Conservation (phyloP, 2,113 vertebrate species). For the Eolophus roseicapilla region DNA sequence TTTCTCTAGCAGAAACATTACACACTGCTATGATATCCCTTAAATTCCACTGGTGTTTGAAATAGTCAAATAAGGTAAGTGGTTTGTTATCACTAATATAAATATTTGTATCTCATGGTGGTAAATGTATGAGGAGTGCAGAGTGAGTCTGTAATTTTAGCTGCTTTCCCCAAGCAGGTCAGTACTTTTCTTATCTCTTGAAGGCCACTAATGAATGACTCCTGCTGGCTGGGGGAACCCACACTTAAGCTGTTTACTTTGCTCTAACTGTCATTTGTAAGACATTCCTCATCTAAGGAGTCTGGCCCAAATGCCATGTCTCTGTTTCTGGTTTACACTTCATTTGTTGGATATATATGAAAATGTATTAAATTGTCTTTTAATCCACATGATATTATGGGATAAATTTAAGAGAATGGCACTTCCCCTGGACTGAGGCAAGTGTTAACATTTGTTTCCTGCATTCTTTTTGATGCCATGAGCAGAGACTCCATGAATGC, state of each 20-base stretch:
- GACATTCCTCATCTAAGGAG: neutral
- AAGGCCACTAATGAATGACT: conserved; percentile 1
- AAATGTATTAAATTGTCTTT: neutral
- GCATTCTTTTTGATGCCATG: neutral
- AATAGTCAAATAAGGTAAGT: conserved; percentile 51
- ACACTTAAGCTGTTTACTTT: conserved; percentile 3
- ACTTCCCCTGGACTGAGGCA: neutral
- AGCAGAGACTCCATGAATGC: neutral
- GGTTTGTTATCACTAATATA: conserved; percentile 62
- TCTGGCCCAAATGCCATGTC: neutral
- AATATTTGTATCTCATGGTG: conserved; percentile 64
- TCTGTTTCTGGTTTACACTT: neutral
- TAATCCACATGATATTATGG: neutral
- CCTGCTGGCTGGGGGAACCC: neutral
- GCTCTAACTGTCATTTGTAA: neutral
- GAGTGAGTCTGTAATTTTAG: conserved; percentile 52
- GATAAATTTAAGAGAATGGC: neutral
- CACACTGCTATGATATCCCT: conserved; percentile 24
- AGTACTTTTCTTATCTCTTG: conserved; percentile 49
- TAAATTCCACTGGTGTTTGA: conserved; percentile 18
- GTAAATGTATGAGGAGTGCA: conserved; percentile 46
- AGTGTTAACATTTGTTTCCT: neutral
- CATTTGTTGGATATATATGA: neutral
- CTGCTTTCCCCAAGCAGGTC: conserved; percentile 14
- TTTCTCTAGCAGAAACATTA: conserved; percentile 40